Conservation (phyloP, 1,140 invertebrate genomes). For the Drosophila pectinifera region DNA sequence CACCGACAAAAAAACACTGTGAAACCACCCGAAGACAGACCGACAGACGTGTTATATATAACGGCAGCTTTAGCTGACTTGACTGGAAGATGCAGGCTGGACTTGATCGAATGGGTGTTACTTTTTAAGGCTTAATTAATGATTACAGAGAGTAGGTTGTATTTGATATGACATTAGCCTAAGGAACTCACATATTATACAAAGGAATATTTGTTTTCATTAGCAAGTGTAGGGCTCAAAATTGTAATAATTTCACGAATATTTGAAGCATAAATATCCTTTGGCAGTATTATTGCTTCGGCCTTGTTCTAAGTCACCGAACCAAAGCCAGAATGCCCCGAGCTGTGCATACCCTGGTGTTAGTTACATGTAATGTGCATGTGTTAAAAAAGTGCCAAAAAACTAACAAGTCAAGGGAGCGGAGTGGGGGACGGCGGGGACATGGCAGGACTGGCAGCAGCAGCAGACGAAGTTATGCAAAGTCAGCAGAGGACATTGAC, state of each 20-base stretch:
- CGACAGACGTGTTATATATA: slow-evolving; percentile 63
- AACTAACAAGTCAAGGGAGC: slow-evolving; percentile 52
- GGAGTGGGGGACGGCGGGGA: background rate
- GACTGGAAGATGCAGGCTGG: slow-evolving; percentile 9
- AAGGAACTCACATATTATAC: too few species aligned
- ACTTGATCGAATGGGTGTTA: slow-evolving; percentile 8
- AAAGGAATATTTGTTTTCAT: too few species aligned
- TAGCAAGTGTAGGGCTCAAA: too few species aligned
- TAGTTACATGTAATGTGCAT: slow-evolving; percentile 28
- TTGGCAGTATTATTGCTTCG: too few species aligned
- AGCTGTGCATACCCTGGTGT: slow-evolving; percentile 11
- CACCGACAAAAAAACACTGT: slow-evolving; percentile 50
- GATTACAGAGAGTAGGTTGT: background rate
- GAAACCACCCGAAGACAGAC: slow-evolving; percentile 42
- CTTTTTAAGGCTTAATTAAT: background rate
- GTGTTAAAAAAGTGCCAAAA: slow-evolving; percentile 65
- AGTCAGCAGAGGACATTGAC: slow-evolving; percentile 81
- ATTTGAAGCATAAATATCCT: too few species aligned
- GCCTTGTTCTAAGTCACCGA: background rate
- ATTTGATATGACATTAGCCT: too few species aligned
- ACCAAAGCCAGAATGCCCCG: background rate
- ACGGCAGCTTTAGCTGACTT: slow-evolving; percentile 76
- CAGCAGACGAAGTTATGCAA: slow-evolving; percentile 75
- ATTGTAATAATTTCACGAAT: too few species aligned
- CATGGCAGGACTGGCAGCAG: slow-evolving; percentile 13